Conservation (phyloP, 2,113 vertebrate species). For the Rynchops niger region DNA sequence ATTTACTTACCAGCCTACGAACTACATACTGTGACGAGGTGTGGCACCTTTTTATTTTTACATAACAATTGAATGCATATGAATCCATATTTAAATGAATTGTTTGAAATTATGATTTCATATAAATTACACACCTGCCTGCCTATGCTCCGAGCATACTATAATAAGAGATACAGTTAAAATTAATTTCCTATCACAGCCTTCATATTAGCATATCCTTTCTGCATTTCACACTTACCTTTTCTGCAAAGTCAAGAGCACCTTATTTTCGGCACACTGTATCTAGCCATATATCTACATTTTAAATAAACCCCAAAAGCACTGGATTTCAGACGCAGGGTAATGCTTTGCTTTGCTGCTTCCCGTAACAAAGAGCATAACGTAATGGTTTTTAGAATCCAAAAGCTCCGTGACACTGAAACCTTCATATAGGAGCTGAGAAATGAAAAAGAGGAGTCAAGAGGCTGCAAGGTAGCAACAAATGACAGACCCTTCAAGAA, state of each 20-base stretch:
- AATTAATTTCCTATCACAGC: neutral
- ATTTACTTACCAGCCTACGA: neutral
- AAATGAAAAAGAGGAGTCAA: neutral
- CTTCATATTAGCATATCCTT: neutral
- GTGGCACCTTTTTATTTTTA: neutral
- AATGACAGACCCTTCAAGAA: neutral
- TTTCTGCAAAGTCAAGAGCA: neutral
- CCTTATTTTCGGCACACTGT: neutral
- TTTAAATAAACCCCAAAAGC: neutral
- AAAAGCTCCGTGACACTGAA: neutral
- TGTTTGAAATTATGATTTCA: neutral
- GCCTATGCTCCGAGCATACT: neutral
- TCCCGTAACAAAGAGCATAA: neutral
- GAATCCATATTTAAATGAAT: neutral
- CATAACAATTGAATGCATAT: neutral
- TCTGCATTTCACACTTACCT: neutral
- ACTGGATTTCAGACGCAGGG: neutral
- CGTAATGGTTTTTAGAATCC: neutral
- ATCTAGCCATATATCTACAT: neutral
- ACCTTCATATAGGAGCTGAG: neutral
- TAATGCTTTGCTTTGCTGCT: neutral
- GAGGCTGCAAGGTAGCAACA: neutral
- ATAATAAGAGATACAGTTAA: neutral
- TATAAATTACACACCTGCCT: neutral
- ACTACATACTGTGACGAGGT: too few relatives aligned